Base-by-base conservation (phyloP, 2,888 invertebrate genomes). In the Standfussiana lucernea region DNA sequence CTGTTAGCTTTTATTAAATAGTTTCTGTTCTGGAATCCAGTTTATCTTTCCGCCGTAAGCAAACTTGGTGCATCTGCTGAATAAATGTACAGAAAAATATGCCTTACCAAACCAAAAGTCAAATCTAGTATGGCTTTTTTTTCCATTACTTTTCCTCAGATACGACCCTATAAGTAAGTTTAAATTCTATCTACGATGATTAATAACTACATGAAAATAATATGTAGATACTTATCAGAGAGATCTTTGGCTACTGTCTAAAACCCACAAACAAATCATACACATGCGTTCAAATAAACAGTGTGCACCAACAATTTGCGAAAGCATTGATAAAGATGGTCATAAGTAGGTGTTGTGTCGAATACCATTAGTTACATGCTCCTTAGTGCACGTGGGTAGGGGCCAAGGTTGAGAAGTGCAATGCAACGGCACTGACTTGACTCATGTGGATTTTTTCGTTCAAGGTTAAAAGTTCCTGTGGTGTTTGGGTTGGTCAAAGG, bases 271-370 rank as follows among this genome's bases (percentile, higher is more conserved):
- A 79, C 47, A 64, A 42, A 37, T 28, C 37, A 13, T 81, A 89
- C 86, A 87, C 82, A 85, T 80, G 53, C 79, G 77, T 80, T 79
- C 86, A 90, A 87, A 82, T 88, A 78, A 91, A 90, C 89, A 86
- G 86, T 78, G 85, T 79, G 77, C 66, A 79, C 37, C 15, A 64
- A 73, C 83, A 88, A 90, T 90, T 91, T 87, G 86, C 81, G 72
- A 84, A 83, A 89, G 69, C 80, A 82, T 86, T 82, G 86, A 83
- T 90, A 89, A 92, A 90, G 84, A 86, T 85, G 87, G 79, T 81
- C 76, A 75, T 82, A 89, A 86, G 90, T 91, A 86, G 93, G 92
- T 90, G 90, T 85, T 91, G 92, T 89, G 91, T 92, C 84, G 89
- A 91, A 92, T 91, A 89, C 87, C 88, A 84, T 88, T 88, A 86